Evolutionary conservation across 2,797 vertebrate species (phyloP).

Genomic region (Fringilla coelebs): DNA sequence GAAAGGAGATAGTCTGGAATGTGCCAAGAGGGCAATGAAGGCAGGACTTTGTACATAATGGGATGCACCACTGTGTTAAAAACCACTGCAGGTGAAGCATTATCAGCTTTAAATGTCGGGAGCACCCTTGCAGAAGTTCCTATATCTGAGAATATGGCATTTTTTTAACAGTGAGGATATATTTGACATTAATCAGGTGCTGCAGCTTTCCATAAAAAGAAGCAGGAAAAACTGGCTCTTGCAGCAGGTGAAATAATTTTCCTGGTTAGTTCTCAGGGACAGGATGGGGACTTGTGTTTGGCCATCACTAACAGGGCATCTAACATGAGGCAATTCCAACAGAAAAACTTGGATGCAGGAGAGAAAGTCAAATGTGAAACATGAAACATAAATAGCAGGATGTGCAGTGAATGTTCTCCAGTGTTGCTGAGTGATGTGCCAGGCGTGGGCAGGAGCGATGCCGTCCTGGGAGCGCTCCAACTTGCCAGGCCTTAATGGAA

Average conservation of each 20-base stretch:
- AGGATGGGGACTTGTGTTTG: neutral
- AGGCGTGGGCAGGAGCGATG: neutral
- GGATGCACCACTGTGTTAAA: neutral
- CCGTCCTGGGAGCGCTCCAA: neutral
- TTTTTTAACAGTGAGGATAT: neutral
- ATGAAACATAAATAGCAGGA: conserved; percentile 35
- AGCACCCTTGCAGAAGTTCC: neutral
- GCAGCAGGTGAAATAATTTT: neutral
- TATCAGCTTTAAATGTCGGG: neutral
- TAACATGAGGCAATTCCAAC: neutral
- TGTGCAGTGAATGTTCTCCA: neutral
- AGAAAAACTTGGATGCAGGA: neutral
- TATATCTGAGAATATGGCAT: neutral
- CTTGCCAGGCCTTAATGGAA: neutral
- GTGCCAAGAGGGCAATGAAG: neutral
- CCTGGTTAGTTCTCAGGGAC: neutral
- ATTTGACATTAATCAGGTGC: neutral
- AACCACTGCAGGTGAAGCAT: neutral
- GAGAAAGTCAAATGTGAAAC: neutral
- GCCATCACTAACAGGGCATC: neutral
- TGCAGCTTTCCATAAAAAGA: neutral
- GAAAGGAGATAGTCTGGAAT: neutral
- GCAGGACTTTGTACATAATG: neutral
- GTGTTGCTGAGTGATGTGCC: conserved; percentile 33
- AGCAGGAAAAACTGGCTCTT: neutral